Conservation (phyloP, 2,113 vertebrate species). For the Pipra filicauda region DNA sequence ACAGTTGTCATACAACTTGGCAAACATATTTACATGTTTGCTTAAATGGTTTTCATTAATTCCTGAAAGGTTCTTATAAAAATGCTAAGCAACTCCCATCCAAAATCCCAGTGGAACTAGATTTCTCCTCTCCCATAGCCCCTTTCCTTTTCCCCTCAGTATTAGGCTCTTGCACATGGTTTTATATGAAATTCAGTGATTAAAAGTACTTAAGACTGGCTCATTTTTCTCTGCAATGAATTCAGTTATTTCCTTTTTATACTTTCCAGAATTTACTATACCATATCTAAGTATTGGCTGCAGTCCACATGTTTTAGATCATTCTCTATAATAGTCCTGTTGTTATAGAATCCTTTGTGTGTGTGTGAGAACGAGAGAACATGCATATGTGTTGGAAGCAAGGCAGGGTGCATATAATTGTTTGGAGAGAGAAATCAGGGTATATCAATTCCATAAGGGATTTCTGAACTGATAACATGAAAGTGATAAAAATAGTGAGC, state of each 20-base stretch:
- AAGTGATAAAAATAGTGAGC: constrained; percentile 14
- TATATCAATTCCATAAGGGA: constrained; percentile 43
- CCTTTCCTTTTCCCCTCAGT: background rate
- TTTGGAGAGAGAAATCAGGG: constrained; percentile 33
- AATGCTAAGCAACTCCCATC: background rate
- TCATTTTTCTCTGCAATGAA: constrained; percentile 62
- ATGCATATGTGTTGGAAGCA: constrained; percentile 43
- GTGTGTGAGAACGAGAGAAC: constrained; percentile 39
- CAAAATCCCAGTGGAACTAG: background rate
- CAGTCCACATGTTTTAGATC: constrained; percentile 69
- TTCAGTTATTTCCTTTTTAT: constrained; percentile 68
- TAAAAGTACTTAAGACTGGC: constrained; percentile 46
- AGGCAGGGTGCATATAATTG: constrained; percentile 43
- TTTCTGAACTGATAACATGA: constrained; percentile 25
- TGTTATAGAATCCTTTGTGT: constrained; percentile 57
- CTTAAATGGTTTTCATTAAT: background rate
- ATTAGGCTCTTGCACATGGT: constrained; percentile 23
- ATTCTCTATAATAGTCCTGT: constrained; percentile 65
- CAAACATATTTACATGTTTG: background rate
- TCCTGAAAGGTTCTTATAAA: background rate
- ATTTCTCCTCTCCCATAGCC: background rate
- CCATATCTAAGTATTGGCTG: constrained; percentile 70
- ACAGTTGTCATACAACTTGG: background rate
- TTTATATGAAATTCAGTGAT: constrained; percentile 46
- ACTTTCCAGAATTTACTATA: constrained; percentile 67